These are phyloP conservation scores for Phoeniculus purpureus DNA, from an alignment of 2,797 vertebrate species.

Conservation along the genomic window DNA sequence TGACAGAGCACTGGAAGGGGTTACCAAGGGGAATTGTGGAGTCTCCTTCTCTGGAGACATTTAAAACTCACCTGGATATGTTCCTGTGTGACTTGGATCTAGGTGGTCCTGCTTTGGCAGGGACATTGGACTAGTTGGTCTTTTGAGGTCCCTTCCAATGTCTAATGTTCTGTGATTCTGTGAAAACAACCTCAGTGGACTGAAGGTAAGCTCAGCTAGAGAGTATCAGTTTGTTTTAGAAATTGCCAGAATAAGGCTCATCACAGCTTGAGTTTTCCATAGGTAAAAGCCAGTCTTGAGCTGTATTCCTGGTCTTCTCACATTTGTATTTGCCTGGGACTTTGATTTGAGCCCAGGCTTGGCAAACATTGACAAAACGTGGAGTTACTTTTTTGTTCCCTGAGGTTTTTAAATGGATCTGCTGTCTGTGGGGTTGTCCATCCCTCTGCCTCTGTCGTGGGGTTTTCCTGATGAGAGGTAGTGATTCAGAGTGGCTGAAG, in stretches of 20 bases:
- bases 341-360: not conserved
- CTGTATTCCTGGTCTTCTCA: not conserved
- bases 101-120: too few species aligned
- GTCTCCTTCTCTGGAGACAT: too few species aligned
- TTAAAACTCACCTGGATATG: too few species aligned
- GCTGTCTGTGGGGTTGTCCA: accelerated
- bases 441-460: accelerated
- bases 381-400: not conserved
- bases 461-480: not conserved
- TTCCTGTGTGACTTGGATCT: too few species aligned
- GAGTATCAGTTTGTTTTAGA: not conserved
- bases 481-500: not conserved
- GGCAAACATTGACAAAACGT: not conserved
- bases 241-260: not conserved
- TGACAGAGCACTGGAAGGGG: too few species aligned
- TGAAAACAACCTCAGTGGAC: not conserved
- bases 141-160: too few species aligned
- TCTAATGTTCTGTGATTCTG: too few species aligned
- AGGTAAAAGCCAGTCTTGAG: not conserved
- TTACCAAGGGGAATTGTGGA: too few species aligned
- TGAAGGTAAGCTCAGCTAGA: not conserved
- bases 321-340: not conserved
- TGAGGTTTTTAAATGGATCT: not conserved
- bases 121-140: too few species aligned
- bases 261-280: not conserved